phyloP scores from a whole-genome alignment of 2,797 vertebrate species.

The Hirundo rustica region DNA sequence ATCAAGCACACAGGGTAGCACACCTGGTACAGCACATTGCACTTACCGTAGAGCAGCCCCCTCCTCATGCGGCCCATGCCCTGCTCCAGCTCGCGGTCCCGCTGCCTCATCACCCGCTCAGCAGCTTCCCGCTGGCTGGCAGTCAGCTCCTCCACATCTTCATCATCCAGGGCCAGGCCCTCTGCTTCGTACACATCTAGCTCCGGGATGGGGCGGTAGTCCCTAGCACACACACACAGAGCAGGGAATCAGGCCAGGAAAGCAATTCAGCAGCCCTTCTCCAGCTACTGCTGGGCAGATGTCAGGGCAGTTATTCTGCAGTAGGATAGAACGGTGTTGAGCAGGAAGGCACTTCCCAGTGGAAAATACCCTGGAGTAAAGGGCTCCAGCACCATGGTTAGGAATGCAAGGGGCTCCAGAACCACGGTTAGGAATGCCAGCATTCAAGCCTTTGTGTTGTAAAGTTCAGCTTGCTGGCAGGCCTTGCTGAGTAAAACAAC shows the following conservation, averaged over 20 bases:
- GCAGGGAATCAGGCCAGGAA: neutral
- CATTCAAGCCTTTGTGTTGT: neutral
- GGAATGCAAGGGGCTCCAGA: neutral
- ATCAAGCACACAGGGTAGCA: neutral
- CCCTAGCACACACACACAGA: conserved; percentile 73
- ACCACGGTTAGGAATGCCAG: neutral
- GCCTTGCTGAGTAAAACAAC: neutral
- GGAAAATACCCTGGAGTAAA: neutral
- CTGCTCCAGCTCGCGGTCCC: conserved; percentile 85
- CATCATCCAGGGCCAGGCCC: conserved; percentile 88
- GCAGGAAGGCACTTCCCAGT: neutral
- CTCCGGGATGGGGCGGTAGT: conserved; percentile 92
- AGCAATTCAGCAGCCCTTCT: neutral
- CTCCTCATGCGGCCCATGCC: conserved; percentile 85
- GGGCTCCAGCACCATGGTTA: neutral
- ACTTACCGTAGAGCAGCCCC: conserved; percentile 87
- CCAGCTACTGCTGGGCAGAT: neutral
- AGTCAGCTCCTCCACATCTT: conserved; percentile 90
- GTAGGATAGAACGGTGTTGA: rapidly evolving
- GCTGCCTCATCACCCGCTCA: conserved; percentile 88
- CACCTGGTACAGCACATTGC: neutral
- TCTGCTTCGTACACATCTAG: conserved; percentile 91
- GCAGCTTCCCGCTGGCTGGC: conserved; percentile 91
- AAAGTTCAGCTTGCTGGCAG: neutral
- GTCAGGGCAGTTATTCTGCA: neutral